These are phyloP conservation scores for Rhinoderma darwinii DNA, from an alignment of 2,113 vertebrate genomes.

Conservation along the genomic window DNA sequence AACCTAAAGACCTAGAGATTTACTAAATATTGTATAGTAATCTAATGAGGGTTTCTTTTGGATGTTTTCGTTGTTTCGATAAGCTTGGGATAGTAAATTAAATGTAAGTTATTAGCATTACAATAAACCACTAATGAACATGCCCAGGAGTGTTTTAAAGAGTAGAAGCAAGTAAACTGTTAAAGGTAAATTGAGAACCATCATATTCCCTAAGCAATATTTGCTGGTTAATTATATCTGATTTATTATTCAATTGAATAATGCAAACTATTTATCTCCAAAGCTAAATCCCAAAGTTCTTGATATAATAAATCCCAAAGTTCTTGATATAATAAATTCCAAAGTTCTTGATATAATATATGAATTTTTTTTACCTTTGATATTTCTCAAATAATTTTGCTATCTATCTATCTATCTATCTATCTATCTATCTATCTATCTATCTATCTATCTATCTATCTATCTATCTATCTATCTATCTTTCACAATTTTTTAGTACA, in stretches of 20 bases:
- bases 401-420: too few species aligned
- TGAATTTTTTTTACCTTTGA: too few species aligned
- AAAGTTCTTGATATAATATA: too few species aligned
- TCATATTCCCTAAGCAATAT: constrained; percentile 6
- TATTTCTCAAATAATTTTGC: too few species aligned
- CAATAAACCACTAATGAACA: constrained; percentile 42
- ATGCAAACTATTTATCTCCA: neutral
- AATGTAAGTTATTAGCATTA: constrained; percentile 49
- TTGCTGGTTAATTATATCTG: constrained; percentile 1
- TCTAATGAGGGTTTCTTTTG: constrained; percentile 31
- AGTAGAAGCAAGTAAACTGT: neutral
- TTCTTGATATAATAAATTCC: too few species aligned
- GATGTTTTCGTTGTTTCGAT: constrained; percentile 38
- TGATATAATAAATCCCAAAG: neutral
- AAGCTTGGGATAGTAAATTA: constrained; percentile 38
- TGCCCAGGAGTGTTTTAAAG: constrained; percentile 28
- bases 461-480: too few species aligned
- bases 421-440: too few species aligned
- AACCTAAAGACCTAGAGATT: constrained; percentile 50
- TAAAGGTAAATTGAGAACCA: constrained; percentile 17
- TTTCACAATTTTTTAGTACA: too few species aligned
- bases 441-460: too few species aligned
- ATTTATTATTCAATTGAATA: constrained; percentile 16
- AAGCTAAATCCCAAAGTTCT: neutral
- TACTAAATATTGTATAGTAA: constrained; percentile 38